Conservation (phyloP, 2,113 vertebrate species). For the Onychostoma macrolepis region DNA sequence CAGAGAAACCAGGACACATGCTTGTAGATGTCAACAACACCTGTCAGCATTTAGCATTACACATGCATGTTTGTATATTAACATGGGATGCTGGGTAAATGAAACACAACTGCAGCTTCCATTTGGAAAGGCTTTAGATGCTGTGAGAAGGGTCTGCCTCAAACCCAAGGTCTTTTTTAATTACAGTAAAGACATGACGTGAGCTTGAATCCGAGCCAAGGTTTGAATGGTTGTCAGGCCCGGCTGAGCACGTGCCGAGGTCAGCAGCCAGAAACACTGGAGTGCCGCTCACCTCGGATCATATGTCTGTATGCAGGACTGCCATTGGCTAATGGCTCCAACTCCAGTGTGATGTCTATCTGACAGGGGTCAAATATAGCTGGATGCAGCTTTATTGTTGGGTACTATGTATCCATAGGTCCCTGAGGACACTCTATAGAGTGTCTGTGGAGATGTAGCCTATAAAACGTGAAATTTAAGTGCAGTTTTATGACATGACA, state of each 20-base stretch:
- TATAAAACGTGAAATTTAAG: no score
- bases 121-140: conserved; percentile 52
- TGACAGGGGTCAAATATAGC: not conserved
- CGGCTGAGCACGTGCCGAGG: conserved; percentile 9
- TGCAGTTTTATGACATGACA: no score
- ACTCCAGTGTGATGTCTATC: not conserved
- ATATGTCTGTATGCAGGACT: not conserved
- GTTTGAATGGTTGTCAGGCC: conserved; percentile 40
- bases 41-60: conserved; percentile 57
- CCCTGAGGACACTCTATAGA: no score
- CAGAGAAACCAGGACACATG: not conserved
- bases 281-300: conserved; percentile 8
- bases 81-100: conserved; percentile 59
- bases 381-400: not conserved
- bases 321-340: not conserved
- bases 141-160: conserved; percentile 46
- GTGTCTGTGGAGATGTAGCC: no score
- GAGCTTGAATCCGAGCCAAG: conserved; percentile 53
- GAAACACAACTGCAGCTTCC: conserved; percentile 22
- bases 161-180: conserved; percentile 61
- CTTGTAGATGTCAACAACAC: conserved; percentile 48
- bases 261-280: conserved; percentile 15
- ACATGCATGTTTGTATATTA: conserved; percentile 24
- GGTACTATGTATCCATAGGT: not conserved
- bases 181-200: conserved; percentile 57